Evolutionary conservation across 1,140 invertebrate genomes (phyloP), one percentile per base, ranked within the genome.

Genomic region (Microplitis mediator): DNA sequence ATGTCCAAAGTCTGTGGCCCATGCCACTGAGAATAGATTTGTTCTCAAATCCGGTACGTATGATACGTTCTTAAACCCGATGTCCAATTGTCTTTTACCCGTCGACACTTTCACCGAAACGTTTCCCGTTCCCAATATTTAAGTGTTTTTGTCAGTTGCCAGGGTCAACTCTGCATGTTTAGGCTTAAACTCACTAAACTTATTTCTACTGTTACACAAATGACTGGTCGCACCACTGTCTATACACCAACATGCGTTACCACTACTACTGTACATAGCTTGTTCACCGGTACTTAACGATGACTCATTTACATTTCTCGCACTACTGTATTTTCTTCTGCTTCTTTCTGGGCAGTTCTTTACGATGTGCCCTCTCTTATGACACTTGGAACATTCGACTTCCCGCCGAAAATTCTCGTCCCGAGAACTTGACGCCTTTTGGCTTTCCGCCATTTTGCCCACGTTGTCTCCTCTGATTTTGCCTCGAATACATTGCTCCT

Each of bases 1-100:
- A 11, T 64, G 60, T 16, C 66, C 72, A 5, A 62, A 16, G 16
- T 68, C 60, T 45, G 65, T 52, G 0, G 51, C 58, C 1, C 51
- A 61, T 32, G 68, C 56, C 5, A 68, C 58, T 9, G 65, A 73
- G 4, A 73, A 16, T 35, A 73, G 51, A 56, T 68, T 73, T 31
- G 65, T 62, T 31, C 56, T 51, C 23, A 69, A 50, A 23, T 69
- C 65, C 2, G 72, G 72, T 36, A 73, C 72, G 16, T 73, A 73
- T 31, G 35, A 4, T 4, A 58, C 34, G n/a, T 58, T 32, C 63
- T 61, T 52, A 36, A 71, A 14, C 3, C 63, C 51, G 0, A 71
- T 71, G 50, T 62, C 13, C 9, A 4, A 65, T 4, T 39, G 35
- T 39, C 36, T 32, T 23, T 39, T 45, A 13, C 35, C 36, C 3